Evolutionary conservation across 2,797 vertebrate genomes (phyloP).

Genomic region (Graptemys geographica): DNA sequence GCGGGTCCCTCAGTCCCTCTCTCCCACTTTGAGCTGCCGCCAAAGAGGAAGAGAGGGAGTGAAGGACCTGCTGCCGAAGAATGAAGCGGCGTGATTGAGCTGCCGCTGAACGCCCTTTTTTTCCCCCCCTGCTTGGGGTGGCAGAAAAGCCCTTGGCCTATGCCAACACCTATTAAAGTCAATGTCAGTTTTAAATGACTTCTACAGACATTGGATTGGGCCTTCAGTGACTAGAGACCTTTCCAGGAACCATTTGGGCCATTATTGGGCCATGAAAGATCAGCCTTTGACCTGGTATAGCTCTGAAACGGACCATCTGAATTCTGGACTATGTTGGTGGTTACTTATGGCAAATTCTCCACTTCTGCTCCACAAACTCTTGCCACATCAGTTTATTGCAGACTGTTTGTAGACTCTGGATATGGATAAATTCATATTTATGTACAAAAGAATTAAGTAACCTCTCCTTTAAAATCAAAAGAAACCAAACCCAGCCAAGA

Average conservation of each 20-base stretch:
- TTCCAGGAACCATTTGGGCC: slow-evolving; percentile 1
- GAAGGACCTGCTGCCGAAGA: too few species aligned
- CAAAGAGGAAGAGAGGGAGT: too few species aligned
- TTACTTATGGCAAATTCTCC: slow-evolving; percentile 52
- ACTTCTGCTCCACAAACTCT: slow-evolving; percentile 11
- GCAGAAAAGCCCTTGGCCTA: neutral
- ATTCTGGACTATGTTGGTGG: neutral
- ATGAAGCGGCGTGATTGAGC: too few species aligned
- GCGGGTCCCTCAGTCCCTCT: too few species aligned
- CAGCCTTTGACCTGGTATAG: slow-evolving; percentile 28
- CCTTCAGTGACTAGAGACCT: slow-evolving; percentile 52
- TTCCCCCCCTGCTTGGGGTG: too few species aligned
- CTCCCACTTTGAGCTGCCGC: too few species aligned
- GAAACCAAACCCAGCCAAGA: neutral
- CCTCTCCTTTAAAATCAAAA: neutral
- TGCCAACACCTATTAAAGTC: neutral
- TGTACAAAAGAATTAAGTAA: slow-evolving; percentile 45
- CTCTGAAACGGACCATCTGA: neutral
- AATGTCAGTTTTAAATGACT: slow-evolving; percentile 67
- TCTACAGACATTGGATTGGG: slow-evolving; percentile 48
- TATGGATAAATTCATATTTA: slow-evolving; percentile 18
- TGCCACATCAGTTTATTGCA: slow-evolving; percentile 33
- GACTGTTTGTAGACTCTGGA: slow-evolving; percentile 22
- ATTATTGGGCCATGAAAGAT: slow-evolving; percentile 27
- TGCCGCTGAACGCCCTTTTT: too few species aligned